phyloP scores from a whole-genome alignment of 2,797 vertebrate genomes.

The Borostomias antarcticus region DNA sequence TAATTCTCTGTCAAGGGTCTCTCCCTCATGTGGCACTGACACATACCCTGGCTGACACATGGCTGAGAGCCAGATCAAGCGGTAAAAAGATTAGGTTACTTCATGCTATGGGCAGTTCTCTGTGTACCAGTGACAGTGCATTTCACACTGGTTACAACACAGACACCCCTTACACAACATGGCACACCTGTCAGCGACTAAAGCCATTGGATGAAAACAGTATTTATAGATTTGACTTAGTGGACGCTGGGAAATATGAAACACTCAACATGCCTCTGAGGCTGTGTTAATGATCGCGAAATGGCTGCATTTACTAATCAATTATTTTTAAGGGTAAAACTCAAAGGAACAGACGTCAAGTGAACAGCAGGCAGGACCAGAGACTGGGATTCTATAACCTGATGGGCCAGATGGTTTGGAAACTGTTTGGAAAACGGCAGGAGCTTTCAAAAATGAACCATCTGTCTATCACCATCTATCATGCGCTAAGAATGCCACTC shows the following conservation, averaged over 20 bases:
- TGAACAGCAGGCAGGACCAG: neutral
- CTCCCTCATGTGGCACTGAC: constrained; percentile 9
- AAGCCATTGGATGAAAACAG: too few relatives aligned
- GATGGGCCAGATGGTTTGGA: too few relatives aligned
- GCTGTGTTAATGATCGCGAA: constrained; percentile 22
- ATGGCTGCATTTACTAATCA: too few relatives aligned
- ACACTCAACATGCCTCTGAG: neutral
- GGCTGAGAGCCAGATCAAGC: constrained; percentile 35
- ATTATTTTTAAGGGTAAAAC: too few relatives aligned
- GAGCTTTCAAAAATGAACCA: too few relatives aligned
- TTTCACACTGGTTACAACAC: neutral
- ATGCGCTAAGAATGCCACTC: too few relatives aligned
- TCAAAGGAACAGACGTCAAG: constrained; percentile 23
- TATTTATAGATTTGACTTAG: neutral
- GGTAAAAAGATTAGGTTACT: constrained; percentile 22
- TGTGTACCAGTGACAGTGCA: neutral
- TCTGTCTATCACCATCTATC: too few relatives aligned
- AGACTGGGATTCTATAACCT: too few relatives aligned
- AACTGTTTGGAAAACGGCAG: too few relatives aligned
- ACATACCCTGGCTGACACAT: constrained; percentile 14
- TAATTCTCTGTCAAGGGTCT: constrained; percentile 19
- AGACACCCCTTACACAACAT: neutral
- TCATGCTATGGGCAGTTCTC: constrained; percentile 3
- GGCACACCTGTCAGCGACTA: constrained; percentile 15
- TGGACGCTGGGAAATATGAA: constrained; percentile 6